Conservation (phyloP, 2,797 vertebrate species). For the Cyprinella venusta region DNA sequence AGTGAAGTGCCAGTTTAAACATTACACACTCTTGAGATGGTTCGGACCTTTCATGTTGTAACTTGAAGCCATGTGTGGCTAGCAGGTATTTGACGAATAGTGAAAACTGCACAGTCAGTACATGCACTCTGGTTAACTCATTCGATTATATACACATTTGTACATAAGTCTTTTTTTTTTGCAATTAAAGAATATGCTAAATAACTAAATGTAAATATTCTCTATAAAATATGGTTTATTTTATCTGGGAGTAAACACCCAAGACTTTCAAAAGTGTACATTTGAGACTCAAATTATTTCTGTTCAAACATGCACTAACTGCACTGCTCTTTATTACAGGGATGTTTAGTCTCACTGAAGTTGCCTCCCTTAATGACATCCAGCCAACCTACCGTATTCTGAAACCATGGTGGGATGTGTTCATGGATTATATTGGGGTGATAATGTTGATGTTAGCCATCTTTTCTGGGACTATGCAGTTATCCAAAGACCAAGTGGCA, state of each 20-base stretch:
- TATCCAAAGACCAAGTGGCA: conserved; percentile 98
- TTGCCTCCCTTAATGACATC: conserved; percentile 96
- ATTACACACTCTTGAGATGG: conserved; percentile 12
- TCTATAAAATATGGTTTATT: conserved; percentile 1
- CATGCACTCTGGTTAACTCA: not conserved
- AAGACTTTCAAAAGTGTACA: not conserved
- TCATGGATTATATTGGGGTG: conserved; percentile 99
- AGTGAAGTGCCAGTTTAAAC: conserved; percentile 48
- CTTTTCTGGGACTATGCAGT: conserved; percentile 98
- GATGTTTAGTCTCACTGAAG: conserved; percentile 99
- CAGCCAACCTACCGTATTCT: conserved; percentile 97
- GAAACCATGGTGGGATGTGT: conserved; percentile 99
- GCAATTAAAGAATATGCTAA: not conserved
- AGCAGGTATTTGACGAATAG: not conserved
- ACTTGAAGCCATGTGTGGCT: conserved; percentile 29
- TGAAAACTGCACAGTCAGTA: not conserved
- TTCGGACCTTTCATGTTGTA: conserved; percentile 34
- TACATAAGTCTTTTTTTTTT: not conserved
- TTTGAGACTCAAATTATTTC: conserved; percentile 12
- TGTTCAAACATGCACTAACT: conserved; percentile 42
- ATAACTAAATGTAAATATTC: not conserved
- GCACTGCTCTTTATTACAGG: conserved; percentile 73
- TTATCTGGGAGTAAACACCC: not conserved
- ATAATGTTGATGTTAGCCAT: conserved; percentile 99
- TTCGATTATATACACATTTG: not conserved